A percentile compares a stretch with the other conserved stretches of the same genome.
Conservation (phyloP, 2,113 vertebrate genomes). For the Rhinolophus ferrumequinum region DNA sequence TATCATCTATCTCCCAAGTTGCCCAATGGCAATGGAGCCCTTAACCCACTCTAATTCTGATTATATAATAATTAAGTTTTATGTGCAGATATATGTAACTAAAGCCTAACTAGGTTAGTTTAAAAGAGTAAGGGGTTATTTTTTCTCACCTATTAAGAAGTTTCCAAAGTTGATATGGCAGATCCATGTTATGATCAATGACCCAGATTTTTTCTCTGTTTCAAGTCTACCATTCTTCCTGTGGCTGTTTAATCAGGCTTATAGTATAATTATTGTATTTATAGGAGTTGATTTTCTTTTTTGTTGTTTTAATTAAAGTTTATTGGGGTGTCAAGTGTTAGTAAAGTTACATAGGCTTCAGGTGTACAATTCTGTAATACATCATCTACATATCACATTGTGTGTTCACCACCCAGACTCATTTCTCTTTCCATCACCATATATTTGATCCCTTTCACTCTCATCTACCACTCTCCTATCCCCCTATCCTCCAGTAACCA, state of each 20-base stretch:
- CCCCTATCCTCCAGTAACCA: no score
- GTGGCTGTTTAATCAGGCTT: neutral
- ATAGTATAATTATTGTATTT: neutral
- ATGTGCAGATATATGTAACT: neutral
- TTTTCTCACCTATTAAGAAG: neutral
- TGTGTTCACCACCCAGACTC: no score
- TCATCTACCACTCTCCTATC: no score
- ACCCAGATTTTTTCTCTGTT: neutral
- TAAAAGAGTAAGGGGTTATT: neutral
- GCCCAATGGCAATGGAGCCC: neutral
- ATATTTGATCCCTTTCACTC: no score
- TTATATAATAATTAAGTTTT: neutral
- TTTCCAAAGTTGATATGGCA: neutral
- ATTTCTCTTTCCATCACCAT: no score
- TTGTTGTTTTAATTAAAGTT: no score
- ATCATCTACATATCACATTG: no score
- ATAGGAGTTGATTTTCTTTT: neutral
- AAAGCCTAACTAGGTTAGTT: neutral
- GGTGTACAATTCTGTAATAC: no score
- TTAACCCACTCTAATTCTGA: neutral
- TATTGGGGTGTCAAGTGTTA: no score
- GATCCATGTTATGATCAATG: neutral
- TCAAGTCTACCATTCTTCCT: neutral
- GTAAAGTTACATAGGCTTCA: no score
- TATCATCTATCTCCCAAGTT: neutral